phyloP scores from a whole-genome alignment of 2,888 invertebrate species.

The Rhagophthalmus giganteus region DNA sequence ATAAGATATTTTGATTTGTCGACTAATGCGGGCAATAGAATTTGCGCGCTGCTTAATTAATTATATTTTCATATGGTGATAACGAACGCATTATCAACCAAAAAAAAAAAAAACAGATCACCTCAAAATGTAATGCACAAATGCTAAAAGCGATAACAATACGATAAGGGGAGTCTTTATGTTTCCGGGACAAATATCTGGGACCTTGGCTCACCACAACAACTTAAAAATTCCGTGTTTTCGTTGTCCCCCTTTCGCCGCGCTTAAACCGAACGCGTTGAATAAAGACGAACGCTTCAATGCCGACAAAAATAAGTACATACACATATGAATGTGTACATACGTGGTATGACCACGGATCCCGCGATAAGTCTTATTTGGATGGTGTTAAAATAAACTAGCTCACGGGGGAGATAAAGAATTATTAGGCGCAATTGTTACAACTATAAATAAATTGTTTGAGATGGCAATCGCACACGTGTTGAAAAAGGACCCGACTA shows the following conservation, averaged over 20 bases:
- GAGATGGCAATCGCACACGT: too few relatives aligned
- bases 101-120: constrained; percentile 13
- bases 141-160: constrained; percentile 25
- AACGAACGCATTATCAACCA: too few relatives aligned
- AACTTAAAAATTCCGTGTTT: constrained; percentile 15
- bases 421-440: constrained; percentile 18
- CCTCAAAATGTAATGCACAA: constrained; percentile 26
- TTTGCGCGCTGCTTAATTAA: too few relatives aligned
- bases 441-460: too few relatives aligned
- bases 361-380: constrained; percentile 32
- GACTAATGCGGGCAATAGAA: too few relatives aligned
- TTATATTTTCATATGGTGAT: too few relatives aligned
- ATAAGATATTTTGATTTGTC: too few relatives aligned
- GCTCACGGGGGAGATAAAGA: constrained; percentile 20
- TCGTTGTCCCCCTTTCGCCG: constrained; percentile 7
- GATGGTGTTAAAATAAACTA: constrained; percentile 23
- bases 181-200: constrained; percentile 33
- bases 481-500: too few relatives aligned
- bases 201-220: constrained; percentile 27
- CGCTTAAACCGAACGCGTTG: background rate
- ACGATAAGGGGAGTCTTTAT: constrained; percentile 29
- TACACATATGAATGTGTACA: constrained; percentile 21
- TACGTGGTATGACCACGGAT: constrained; percentile 29
- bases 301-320: constrained; percentile 7
- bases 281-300: constrained; percentile 6